phyloP scores from a whole-genome alignment of 2,888 invertebrate genomes.

The Blastobasis adustella region DNA sequence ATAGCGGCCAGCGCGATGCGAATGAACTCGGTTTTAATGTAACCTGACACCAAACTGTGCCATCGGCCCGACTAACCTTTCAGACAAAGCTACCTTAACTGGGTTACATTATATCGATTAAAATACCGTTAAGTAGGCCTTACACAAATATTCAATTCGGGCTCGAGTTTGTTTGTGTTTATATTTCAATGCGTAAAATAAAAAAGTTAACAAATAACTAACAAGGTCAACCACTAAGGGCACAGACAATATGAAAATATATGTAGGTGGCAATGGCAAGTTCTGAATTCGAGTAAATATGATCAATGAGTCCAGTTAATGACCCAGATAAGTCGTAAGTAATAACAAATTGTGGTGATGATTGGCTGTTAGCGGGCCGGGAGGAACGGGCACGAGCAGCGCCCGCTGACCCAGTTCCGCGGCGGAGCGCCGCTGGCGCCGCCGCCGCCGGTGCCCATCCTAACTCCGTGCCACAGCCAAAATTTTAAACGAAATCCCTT shows the following conservation, averaged over 20 bases:
- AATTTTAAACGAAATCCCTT: constrained; percentile 63
- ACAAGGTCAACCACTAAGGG: too few relatives aligned
- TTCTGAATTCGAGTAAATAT: too few relatives aligned
- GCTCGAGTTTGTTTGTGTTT: too few relatives aligned
- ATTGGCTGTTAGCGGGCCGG: constrained; percentile 14
- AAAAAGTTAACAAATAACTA: too few relatives aligned
- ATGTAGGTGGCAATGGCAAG: too few relatives aligned
- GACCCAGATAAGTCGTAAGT: too few relatives aligned
- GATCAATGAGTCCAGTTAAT: too few relatives aligned
- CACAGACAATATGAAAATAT: too few relatives aligned
- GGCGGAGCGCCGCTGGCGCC: constrained; percentile 46
- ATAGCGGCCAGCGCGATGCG: constrained; percentile 50
- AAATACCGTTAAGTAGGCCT: too few relatives aligned
- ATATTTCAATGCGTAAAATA: too few relatives aligned
- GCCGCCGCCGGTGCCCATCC: constrained; percentile 39
- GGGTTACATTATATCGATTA: constrained; percentile 19
- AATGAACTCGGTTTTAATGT: constrained; percentile 68
- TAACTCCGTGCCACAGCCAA: constrained; percentile 30
- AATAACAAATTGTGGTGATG: too few relatives aligned
- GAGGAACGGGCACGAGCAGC: constrained; percentile 44
- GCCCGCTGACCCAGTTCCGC: constrained; percentile 62
- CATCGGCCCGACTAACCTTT: constrained; percentile 64
- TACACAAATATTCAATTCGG: too few relatives aligned
- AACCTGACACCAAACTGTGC: constrained; percentile 61
- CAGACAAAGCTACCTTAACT: constrained; percentile 44